These are phyloP conservation scores for Apamea epomidion DNA, from an alignment of 2,888 invertebrate species.

Conservation along the genomic window DNA sequence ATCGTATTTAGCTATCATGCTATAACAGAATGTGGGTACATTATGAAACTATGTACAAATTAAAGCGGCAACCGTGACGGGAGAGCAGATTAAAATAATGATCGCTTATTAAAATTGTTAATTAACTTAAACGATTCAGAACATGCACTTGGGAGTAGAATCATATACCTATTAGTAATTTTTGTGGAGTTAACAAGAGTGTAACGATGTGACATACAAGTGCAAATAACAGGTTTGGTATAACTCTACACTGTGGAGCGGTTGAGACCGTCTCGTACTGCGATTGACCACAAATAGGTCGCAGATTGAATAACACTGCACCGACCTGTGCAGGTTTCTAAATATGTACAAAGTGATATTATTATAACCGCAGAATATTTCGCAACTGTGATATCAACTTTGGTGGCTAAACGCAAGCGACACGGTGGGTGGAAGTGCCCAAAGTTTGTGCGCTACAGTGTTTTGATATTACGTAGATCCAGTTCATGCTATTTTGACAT, in stretches of 20 bases:
- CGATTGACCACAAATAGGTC: slow-evolving; percentile 88
- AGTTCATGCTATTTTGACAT: slow-evolving; percentile 45
- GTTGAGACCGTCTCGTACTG: slow-evolving; percentile 74
- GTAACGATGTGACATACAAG: slow-evolving; percentile 49
- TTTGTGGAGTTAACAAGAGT: slow-evolving; percentile 52
- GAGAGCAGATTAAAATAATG: slow-evolving; percentile 79
- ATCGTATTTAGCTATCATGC: slow-evolving; percentile 69
- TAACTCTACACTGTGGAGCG: slow-evolving; percentile 61
- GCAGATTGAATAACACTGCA: slow-evolving; percentile 87
- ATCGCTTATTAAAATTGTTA: slow-evolving; percentile 81
- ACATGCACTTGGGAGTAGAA: slow-evolving; percentile 57
- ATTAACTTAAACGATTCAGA: slow-evolving; percentile 76
- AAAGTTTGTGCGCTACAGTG: slow-evolving; percentile 55
- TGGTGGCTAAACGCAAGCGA: slow-evolving; percentile 64
- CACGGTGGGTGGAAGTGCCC: slow-evolving; percentile 63
- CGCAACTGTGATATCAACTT: slow-evolving; percentile 75
- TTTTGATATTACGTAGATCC: slow-evolving; percentile 54
- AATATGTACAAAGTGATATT: slow-evolving; percentile 86
- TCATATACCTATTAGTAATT: slow-evolving; percentile 54
- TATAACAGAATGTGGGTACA: slow-evolving; percentile 68
- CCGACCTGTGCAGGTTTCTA: slow-evolving; percentile 86
- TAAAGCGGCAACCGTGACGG: slow-evolving; percentile 80
- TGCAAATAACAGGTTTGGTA: slow-evolving; percentile 70
- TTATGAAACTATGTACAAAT: slow-evolving; percentile 75
- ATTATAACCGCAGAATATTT: slow-evolving; percentile 85